Evolutionary conservation across 2,113 vertebrate species (phyloP).

Genomic region (Cricetomys ansorgei): DNA sequence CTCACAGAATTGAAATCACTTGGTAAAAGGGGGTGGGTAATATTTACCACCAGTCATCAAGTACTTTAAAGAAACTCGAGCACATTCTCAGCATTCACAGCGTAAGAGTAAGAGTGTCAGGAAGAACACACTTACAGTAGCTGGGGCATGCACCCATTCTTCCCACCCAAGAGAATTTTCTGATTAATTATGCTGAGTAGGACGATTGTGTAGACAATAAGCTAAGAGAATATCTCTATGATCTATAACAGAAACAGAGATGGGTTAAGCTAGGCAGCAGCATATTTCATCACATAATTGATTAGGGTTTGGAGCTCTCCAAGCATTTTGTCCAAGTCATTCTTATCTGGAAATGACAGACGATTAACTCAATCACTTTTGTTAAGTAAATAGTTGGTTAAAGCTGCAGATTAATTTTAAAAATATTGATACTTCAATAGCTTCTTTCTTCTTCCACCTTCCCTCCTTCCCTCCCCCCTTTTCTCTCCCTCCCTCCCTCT

Average conservation of each 20-base stretch:
- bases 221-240: background rate
- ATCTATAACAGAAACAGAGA: background rate
- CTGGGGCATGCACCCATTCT: background rate
- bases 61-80: background rate
- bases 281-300: background rate
- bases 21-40: background rate
- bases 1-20: background rate
- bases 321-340: background rate
- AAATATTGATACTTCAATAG: background rate
- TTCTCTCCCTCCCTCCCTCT: background rate
- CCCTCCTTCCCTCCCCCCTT: too few species aligned
- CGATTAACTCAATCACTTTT: background rate
- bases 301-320: background rate
- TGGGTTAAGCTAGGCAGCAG: background rate
- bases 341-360: background rate
- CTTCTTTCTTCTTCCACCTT: background rate
- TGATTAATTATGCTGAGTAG: background rate
- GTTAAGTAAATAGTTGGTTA: background rate
- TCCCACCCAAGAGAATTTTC: background rate
- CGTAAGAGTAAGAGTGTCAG: background rate
- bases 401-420: background rate
- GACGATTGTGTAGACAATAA: background rate
- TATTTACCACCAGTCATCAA: background rate
- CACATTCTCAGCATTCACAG: fast-evolving
- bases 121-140: too few species aligned